These are phyloP conservation scores for Micrasema minimum DNA, from an alignment of 1,140 invertebrate genomes.

Conservation along the genomic window DNA sequence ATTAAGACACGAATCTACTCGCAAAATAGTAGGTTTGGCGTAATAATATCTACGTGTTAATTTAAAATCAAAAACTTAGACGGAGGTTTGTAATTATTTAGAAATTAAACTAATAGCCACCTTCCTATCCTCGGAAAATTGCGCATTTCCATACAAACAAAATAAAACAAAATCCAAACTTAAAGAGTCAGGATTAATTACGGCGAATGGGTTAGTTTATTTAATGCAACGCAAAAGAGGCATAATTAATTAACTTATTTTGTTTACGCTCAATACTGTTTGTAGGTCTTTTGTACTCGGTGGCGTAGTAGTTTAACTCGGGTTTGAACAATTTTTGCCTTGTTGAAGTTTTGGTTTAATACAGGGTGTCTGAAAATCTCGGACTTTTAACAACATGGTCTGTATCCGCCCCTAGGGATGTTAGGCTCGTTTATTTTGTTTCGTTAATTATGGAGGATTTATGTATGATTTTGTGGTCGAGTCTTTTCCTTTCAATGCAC, in stretches of 20 bases:
- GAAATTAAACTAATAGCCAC: too few species aligned
- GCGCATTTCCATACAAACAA: too few species aligned
- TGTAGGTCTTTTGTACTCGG: slow-evolving; percentile 7
- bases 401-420: slow-evolving; percentile 17
- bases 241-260: neutral
- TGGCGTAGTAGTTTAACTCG: neutral
- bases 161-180: too few species aligned
- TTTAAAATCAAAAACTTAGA: too few species aligned
- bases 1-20: too few species aligned
- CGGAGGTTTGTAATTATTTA: too few species aligned
- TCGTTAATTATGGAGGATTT: slow-evolving; percentile 51
- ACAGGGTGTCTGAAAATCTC: slow-evolving; percentile 34
- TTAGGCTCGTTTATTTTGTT: slow-evolving; percentile 33
- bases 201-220: too few species aligned
- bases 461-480: slow-evolving; percentile 44
- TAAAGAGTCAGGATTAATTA: too few species aligned
- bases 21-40: too few species aligned
- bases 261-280: neutral
- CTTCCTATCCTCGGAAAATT: too few species aligned
- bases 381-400: slow-evolving; percentile 32
- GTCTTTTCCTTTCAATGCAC: slow-evolving; percentile 19
- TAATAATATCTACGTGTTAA: too few species aligned
- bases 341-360: slow-evolving; percentile 12
- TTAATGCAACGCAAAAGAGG: too few species aligned
- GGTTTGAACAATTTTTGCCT: neutral